These are phyloP conservation scores for Odiellus spinosus DNA, from an alignment of 2,888 invertebrate genomes.

Conservation along the genomic window DNA sequence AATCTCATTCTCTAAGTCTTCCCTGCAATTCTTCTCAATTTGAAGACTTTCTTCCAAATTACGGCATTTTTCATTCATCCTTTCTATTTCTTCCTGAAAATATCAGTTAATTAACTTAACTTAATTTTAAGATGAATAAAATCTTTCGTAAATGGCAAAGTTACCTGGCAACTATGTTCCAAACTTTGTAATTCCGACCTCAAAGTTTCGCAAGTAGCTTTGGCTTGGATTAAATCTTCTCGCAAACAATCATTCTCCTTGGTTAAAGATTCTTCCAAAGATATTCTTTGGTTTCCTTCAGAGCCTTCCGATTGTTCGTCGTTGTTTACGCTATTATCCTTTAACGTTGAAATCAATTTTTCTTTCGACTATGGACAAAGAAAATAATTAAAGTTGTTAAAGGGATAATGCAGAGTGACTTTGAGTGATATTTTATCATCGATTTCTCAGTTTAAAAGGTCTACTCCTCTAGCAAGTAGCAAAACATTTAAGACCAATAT, in stretches of 20 bases:
- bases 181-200: conserved; percentile 37
- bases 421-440: too few relatives aligned
- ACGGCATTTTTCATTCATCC: conserved; percentile 31
- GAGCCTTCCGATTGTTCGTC: conserved; percentile 2
- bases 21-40: conserved; percentile 30
- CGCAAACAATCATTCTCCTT: conserved; percentile 41
- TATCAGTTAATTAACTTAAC: too few relatives aligned
- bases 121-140: too few relatives aligned
- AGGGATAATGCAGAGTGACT: too few relatives aligned
- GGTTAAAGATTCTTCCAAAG: conserved; percentile 36
- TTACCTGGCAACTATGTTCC: conserved; percentile 35
- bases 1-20: conserved; percentile 34
- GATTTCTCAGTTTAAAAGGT: too few relatives aligned
- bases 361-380: too few relatives aligned
- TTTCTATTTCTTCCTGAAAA: conserved; percentile 32
- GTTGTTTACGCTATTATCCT: conserved; percentile 17
- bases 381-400: too few relatives aligned
- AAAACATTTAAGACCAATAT: too few relatives aligned
- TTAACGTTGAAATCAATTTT: conserved; percentile 31
- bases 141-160: too few relatives aligned
- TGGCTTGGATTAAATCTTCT: conserved; percentile 40
- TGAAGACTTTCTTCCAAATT: conserved; percentile 35
- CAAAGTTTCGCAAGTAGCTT: conserved; percentile 32
- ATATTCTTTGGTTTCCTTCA: not conserved
- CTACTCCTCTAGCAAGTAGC: too few relatives aligned